phyloP scores from a whole-genome alignment of 2,113 vertebrate genomes.

The Xiphias gladius region DNA sequence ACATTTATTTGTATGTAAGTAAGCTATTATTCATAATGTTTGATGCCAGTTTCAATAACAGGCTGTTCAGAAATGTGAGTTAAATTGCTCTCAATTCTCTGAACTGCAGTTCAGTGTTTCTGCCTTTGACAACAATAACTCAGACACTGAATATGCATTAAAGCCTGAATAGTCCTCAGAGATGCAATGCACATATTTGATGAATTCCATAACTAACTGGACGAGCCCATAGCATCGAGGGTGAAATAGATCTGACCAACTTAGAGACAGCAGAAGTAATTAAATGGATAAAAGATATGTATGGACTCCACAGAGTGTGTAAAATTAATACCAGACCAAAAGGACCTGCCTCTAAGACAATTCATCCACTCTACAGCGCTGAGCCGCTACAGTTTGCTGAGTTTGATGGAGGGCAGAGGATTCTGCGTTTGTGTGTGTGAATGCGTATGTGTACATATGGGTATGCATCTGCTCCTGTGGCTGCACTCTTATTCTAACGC shows the following conservation, averaged over 20 bases:
- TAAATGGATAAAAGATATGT: conserved; percentile 81
- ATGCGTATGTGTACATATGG: neutral
- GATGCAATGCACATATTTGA: conserved; percentile 67
- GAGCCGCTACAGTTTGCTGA: conserved; percentile 25
- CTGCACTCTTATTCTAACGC: neutral
- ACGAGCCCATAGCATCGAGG: conserved; percentile 45
- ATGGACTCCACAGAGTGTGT: conserved; percentile 69
- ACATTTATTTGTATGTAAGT: conserved; percentile 70
- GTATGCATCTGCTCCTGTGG: neutral
- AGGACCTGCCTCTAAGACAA: conserved; percentile 69
- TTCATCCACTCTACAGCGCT: conserved; percentile 52
- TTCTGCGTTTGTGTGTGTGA: conserved; percentile 5
- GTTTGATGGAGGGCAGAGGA: conserved; percentile 25
- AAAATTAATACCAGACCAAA: conserved; percentile 79
- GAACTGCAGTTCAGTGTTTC: conserved; percentile 48
- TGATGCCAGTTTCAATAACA: conserved; percentile 62
- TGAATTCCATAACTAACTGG: conserved; percentile 63
- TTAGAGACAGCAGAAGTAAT: conserved; percentile 78
- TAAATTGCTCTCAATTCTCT: conserved; percentile 62
- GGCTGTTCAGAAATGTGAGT: conserved; percentile 41
- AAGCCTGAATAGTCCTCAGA: conserved; percentile 61
- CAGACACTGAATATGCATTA: conserved; percentile 68
- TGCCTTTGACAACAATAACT: conserved; percentile 73
- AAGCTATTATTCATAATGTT: conserved; percentile 66
- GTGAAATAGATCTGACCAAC: conserved; percentile 74